Conservation (phyloP, 2,888 invertebrate genomes). For the Eristalis intricaria region DNA sequence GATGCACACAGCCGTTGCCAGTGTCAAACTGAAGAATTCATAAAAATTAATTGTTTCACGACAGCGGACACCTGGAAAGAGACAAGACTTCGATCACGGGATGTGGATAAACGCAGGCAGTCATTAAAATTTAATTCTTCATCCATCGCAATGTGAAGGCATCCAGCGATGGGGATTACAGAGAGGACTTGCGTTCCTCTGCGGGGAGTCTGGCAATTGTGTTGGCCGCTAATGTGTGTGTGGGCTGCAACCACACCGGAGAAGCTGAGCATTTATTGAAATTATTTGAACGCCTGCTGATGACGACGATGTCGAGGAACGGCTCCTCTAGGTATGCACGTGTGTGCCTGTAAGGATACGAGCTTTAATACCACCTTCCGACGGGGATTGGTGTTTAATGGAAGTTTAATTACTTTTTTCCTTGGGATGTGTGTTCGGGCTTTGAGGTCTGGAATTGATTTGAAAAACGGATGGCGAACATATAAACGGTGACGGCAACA, state of each 20-base stretch:
- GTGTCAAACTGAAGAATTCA: neutral
- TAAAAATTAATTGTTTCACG: neutral
- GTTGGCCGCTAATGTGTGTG: neutral
- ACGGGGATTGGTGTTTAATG: neutral
- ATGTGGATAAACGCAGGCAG: neutral
- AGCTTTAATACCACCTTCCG: neutral
- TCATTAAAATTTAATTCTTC: slow-evolving; percentile 50
- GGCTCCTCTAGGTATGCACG: neutral
- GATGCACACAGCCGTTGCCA: neutral
- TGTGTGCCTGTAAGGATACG: neutral
- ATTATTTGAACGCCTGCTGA: neutral
- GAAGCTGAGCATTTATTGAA: neutral
- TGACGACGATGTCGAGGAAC: neutral
- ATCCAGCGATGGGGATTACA: slow-evolving; percentile 19
- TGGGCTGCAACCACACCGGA: neutral
- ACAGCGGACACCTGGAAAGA: neutral
- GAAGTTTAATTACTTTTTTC: neutral
- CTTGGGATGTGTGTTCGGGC: neutral
- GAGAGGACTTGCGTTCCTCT: neutral
- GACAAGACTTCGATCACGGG: neutral
- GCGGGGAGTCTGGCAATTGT: neutral
- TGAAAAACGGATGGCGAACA: neutral
- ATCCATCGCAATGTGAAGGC: slow-evolving; percentile 27
- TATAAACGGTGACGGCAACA: neutral
- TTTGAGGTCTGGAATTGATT: neutral